Conservation (phyloP, 1,140 invertebrate species). For the Eupeodes corollae region DNA sequence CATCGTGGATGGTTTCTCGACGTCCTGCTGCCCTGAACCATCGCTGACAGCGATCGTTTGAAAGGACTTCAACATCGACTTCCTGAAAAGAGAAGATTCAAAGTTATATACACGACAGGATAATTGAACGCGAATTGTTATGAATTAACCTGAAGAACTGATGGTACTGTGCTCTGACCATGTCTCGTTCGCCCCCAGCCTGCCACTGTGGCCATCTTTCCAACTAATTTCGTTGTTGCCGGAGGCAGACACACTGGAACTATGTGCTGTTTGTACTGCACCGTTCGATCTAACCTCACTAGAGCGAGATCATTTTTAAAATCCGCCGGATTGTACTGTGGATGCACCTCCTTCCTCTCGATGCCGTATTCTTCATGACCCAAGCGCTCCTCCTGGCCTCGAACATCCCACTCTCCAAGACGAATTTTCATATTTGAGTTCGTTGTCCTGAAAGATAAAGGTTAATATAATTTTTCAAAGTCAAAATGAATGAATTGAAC, state of each 20-base stretch:
- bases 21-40: constrained; percentile 84
- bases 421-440: constrained; percentile 76
- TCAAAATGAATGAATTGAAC: constrained; percentile 26
- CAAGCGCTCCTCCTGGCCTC: constrained; percentile 66
- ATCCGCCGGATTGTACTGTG: constrained; percentile 74
- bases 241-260: constrained; percentile 72
- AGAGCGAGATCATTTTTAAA: constrained; percentile 84
- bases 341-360: constrained; percentile 81
- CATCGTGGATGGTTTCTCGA: constrained; percentile 82
- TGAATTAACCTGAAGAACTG: constrained; percentile 49
- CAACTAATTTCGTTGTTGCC: constrained; percentile 60
- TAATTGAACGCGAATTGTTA: not conserved
- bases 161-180: constrained; percentile 67
- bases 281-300: constrained; percentile 64
- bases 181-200: constrained; percentile 82
- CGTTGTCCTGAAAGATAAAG: constrained; percentile 43
- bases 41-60: constrained; percentile 78
- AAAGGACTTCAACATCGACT: constrained; percentile 79
- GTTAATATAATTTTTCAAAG: not conserved
- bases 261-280: constrained; percentile 80
- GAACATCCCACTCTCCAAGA: constrained; percentile 83
- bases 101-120: not conserved
- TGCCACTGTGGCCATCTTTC: constrained; percentile 76
- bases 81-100: constrained; percentile 38
- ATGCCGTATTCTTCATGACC: constrained; percentile 80